Evolutionary conservation across 2,888 invertebrate genomes (phyloP).

Genomic region (Pheosia gnoma): DNA sequence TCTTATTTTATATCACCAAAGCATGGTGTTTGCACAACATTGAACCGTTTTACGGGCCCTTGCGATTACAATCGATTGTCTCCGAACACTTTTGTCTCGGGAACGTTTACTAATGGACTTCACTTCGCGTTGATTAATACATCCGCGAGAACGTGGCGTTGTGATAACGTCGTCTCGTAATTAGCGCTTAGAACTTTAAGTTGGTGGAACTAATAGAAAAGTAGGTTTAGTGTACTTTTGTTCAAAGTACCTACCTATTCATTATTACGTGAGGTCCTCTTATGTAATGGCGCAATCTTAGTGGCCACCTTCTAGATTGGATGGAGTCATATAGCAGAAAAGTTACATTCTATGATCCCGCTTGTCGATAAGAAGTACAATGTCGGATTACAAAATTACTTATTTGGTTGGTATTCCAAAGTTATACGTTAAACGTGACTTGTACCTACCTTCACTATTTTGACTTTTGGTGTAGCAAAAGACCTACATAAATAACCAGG

Average conservation of each 20-base stretch:
- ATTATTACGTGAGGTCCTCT: too few species aligned
- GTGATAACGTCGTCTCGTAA: conserved; percentile 23
- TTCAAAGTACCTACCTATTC: too few species aligned
- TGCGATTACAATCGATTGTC: conserved; percentile 43
- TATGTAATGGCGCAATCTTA: too few species aligned
- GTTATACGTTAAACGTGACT: too few species aligned
- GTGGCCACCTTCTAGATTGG: too few species aligned
- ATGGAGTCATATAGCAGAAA: too few species aligned
- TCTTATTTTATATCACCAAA: background rate
- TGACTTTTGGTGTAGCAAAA: too few species aligned
- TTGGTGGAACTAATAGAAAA: background rate
- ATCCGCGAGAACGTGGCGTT: conserved; percentile 3
- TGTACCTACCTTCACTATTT: too few species aligned
- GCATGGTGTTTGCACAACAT: conserved; percentile 26
- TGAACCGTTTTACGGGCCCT: conserved; percentile 36
- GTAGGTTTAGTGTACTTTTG: background rate
- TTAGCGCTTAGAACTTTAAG: conserved; percentile 17
- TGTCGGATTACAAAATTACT: too few species aligned
- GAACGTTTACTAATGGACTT: conserved; percentile 45
- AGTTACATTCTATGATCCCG: too few species aligned
- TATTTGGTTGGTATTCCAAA: too few species aligned
- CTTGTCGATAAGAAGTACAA: too few species aligned
- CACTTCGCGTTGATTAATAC: conserved; percentile 39
- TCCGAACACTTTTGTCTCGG: conserved; percentile 40
- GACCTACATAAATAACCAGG: background rate